Evolutionary conservation across 2,888 invertebrate genomes (phyloP).

Genomic region (Rapana venosa): DNA sequence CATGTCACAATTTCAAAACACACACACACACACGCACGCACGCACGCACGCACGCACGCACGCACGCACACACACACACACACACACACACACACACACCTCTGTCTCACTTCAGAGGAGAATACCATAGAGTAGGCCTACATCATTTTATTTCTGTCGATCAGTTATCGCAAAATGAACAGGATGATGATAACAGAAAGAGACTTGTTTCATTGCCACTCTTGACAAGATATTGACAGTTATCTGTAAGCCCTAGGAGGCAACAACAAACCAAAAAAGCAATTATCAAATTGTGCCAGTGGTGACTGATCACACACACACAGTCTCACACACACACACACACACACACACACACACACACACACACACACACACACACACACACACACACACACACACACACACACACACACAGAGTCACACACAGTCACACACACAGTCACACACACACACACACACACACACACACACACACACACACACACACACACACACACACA

Average conservation of each 20-base stretch:
- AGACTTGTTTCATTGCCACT: too few relatives aligned
- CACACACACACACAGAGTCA: slow-evolving; percentile 6
- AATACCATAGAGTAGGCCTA: too few relatives aligned
- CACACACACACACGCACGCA: not conserved
- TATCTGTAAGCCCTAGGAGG: too few relatives aligned
- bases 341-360: not conserved
- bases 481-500: slow-evolving; percentile 11
- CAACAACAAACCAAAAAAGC: not conserved
- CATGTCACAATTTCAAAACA: not conserved
- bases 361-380: not conserved
- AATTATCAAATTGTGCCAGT: too few relatives aligned
- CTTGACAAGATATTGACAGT: too few relatives aligned
- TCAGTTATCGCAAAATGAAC: too few relatives aligned
- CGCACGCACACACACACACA: not conserved
- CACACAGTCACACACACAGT: not conserved
- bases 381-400: slow-evolving; percentile 19
- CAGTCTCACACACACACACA: not conserved
- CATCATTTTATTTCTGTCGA: too few relatives aligned
- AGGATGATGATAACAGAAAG: too few relatives aligned
- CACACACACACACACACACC: not conserved
- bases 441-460: not conserved
- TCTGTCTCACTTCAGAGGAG: too few relatives aligned
- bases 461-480: not conserved
- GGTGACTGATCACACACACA: not conserved
- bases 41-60: not conserved